Evolutionary conservation across 2,888 invertebrate species (phyloP), one percentile per base, ranked within the genome.

Genomic region (Yponomeuta evonymella): DNA sequence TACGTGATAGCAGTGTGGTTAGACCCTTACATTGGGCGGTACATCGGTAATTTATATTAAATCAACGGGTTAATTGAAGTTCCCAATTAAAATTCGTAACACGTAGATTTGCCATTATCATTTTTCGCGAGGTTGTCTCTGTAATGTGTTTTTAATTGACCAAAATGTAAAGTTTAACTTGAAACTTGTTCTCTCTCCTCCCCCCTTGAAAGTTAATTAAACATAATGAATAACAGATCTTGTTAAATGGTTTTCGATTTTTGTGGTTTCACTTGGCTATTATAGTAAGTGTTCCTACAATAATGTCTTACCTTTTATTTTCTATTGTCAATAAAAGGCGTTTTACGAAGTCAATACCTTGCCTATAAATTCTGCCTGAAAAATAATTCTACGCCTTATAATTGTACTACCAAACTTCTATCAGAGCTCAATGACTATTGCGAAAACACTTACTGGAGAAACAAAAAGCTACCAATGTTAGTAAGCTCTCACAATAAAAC

Each of bases 41-140:
- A 58, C 51, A 58, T 58, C 51, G 51, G 15, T 58, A 58, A 58
- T 9, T 58, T 58, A 58, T 58, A 12, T 58, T 43, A 2, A 67
- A 36, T 36, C 12, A 33, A 33, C 15, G 33, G 15, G 23, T 12
- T 67, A 43, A 67, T 67, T 67, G n/a, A 29, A 43, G 15, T n/a
- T 33, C 29, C 43, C 12, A 67, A 43, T 67, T 67, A 67, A 43
- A 67, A 67, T 67, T 67, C 67, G 43, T 15, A 33, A 15, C 67
- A 67, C 67, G 67, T 67, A 43, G 43, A 67, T 67, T 67, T 43
- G 67, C 12, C 29, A 67, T 67, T 43, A 67, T 67, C 36, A 67
- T 67, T 33, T 12, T 15, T 29, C 67, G 12, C 12, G 12, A 30
- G 43, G 51, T 15, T 58, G 15, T 2, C 51, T 1, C 51, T 3